Evolutionary conservation across 2,888 invertebrate species (phyloP), one percentile per base, ranked within the genome.

Genomic region (Standfussiana lucernea): DNA sequence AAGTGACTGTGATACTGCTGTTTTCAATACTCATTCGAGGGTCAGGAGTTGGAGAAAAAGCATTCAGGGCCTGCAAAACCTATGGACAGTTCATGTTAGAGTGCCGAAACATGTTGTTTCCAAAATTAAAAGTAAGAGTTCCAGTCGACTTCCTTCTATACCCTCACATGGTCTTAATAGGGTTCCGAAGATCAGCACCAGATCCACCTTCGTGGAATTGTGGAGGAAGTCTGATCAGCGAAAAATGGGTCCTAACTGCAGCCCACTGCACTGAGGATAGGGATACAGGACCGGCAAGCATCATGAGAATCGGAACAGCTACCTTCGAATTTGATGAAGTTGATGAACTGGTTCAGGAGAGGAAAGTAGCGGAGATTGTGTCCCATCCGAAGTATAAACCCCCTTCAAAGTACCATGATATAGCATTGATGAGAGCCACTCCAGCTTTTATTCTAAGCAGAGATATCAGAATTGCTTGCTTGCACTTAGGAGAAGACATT

Each of bases 121-220:
- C 96, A 8, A 85, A 79, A 3, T 68, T 90, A 28, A 94, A 92
- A 89, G 90, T 94, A 0, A 89, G 97, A 85, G 95, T 97, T 0
- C 97, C 97, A 0, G 93, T 97, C 2, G 97, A 97, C 79, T 87
- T 95, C 2, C 90, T 97, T 0, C 95, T 97, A 83, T 98, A 97
- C 89, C 97, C 97, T 8, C 97, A 98, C 82, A 97, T 97, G 97
- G 97, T 97, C n/a, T 81, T 96, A 1, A 95, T 96, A n/a, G 96
- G 96, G 28, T 96, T 95, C 72, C 84, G 88, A 24, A 89, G 88
- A 47, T 81, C 82, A 1, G 15, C 28, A 0, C 32, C 79, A 7
- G 85, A 90, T 0, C 28, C 78, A 18, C 92, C 93, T 0, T 77
- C 86, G 0, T 97, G 97, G 96, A 96, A 96, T 76, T 97, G 97